Conservation (phyloP, 64 coral and sea anemone species). For the Actinia equina region DNA sequence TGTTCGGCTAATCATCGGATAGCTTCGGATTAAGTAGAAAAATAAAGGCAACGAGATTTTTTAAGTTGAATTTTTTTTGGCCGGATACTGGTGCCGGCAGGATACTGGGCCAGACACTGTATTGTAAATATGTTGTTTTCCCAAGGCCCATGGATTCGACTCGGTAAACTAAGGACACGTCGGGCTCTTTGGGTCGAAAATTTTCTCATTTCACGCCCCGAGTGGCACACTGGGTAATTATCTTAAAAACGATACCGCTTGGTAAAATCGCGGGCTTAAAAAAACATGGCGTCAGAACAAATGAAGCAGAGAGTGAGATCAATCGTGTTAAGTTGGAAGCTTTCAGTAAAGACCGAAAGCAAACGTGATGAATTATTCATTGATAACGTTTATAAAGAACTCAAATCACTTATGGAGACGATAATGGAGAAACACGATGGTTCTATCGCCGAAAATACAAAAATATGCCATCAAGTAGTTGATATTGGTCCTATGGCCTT, state of each 20-base stretch:
- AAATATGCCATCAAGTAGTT: background rate
- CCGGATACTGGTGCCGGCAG: too few species aligned
- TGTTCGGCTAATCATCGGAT: too few species aligned
- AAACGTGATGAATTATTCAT: slow-evolving; percentile 5
- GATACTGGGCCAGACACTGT: too few species aligned
- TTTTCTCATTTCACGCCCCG: background rate
- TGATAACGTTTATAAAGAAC: background rate
- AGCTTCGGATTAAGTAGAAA: too few species aligned
- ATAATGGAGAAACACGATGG: slow-evolving; percentile 3
- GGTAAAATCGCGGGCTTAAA: background rate
- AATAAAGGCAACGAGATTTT: too few species aligned
- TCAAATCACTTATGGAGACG: background rate
- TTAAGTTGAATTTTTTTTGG: too few species aligned
- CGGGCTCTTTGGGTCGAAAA: background rate
- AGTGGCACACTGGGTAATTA: background rate
- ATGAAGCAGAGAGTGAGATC: background rate
- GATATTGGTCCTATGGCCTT: background rate
- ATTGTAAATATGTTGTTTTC: too few species aligned
- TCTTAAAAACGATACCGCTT: background rate
- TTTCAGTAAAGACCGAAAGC: background rate
- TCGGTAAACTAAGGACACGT: background rate
- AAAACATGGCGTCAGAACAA: slow-evolving; percentile 6
- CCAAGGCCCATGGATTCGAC: too few species aligned
- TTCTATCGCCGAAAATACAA: background rate
- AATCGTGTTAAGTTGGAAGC: background rate